Evolutionary conservation across 2,888 invertebrate genomes (phyloP).

Genomic region (Siphonodentalium dalli): DNA sequence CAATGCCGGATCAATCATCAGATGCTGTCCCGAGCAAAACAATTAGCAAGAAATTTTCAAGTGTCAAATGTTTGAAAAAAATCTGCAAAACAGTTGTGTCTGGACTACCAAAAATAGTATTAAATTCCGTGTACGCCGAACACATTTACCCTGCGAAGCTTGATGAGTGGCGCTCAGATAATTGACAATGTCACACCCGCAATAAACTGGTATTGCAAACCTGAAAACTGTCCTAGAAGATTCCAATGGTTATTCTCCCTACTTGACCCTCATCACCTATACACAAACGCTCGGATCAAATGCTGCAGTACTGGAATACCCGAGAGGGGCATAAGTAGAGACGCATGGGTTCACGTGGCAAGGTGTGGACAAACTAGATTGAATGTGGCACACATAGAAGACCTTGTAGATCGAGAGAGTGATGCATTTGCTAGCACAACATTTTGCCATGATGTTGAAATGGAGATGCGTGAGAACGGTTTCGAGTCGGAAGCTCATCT

Average conservation of each 20-base stretch:
- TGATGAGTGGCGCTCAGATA: neutral
- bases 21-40: no score
- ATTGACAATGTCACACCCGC: no score
- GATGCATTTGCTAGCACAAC: slow-evolving; percentile 19
- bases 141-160: slow-evolving; percentile 2
- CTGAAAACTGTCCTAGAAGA: slow-evolving; percentile 7
- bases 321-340: slow-evolving; percentile 2
- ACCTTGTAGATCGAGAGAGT: slow-evolving; percentile 23
- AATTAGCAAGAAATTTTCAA: no score
- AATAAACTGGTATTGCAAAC: slow-evolving; percentile 14
- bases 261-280: slow-evolving; percentile 11
- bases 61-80: no score
- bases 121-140: slow-evolving; percentile 11
- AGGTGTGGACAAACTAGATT: neutral
- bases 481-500: slow-evolving; percentile 15
- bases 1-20: no score
- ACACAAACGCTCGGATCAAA: slow-evolving; percentile 6
- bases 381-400: slow-evolving; percentile 17
- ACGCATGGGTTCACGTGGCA: slow-evolving; percentile 21
- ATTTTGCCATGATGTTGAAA: slow-evolving; percentile 13
- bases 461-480: slow-evolving; percentile 6
- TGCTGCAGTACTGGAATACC: slow-evolving; percentile 7
- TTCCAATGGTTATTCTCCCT: neutral
- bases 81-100: neutral
- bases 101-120: neutral